A percentile compares a stretch with the other conserved stretches of the same genome.
These are phyloP conservation scores for Zoanthus solanderi DNA, from an alignment of 92 coral and sea anemone species.

Conservation along the genomic window DNA sequence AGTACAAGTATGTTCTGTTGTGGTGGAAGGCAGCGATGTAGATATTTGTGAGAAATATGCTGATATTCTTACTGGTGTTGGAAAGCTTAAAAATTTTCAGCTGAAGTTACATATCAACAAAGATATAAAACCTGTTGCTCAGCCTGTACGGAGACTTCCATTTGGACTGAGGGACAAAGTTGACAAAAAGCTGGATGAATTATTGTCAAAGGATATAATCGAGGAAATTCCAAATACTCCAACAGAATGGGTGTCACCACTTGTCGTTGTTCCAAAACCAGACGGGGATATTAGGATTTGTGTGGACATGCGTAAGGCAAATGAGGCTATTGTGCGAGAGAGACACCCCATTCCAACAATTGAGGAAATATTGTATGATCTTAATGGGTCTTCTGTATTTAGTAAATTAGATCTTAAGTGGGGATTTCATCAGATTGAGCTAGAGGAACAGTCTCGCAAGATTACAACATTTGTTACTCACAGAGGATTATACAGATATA, in stretches of 20 bases:
- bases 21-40: conserved; percentile 44
- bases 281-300: conserved; percentile 57
- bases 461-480: no score
- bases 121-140: conserved; percentile 58
- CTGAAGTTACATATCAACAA: conserved; percentile 60
- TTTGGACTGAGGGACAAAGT: conserved; percentile 38
- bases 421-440: no score
- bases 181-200: conserved; percentile 66
- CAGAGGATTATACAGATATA: no score
- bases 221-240: conserved; percentile 61
- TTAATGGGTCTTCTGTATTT: conserved; percentile 54
- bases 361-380: conserved; percentile 52
- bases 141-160: conserved; percentile 18
- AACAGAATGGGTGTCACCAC: conserved; percentile 61
- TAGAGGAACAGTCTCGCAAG: no score
- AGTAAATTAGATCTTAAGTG: conserved; percentile 50
- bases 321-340: conserved; percentile 57
- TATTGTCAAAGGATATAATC: conserved; percentile 52
- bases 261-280: conserved; percentile 51
- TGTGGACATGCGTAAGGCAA: conserved; percentile 60
- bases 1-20: conserved; percentile 29
- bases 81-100: conserved; percentile 56
- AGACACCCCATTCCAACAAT: conserved; percentile 54
- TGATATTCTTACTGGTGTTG: conserved; percentile 51
- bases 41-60: conserved; percentile 49